Conservation (phyloP, 2,888 invertebrate genomes). For the Serrognathus titanus region DNA sequence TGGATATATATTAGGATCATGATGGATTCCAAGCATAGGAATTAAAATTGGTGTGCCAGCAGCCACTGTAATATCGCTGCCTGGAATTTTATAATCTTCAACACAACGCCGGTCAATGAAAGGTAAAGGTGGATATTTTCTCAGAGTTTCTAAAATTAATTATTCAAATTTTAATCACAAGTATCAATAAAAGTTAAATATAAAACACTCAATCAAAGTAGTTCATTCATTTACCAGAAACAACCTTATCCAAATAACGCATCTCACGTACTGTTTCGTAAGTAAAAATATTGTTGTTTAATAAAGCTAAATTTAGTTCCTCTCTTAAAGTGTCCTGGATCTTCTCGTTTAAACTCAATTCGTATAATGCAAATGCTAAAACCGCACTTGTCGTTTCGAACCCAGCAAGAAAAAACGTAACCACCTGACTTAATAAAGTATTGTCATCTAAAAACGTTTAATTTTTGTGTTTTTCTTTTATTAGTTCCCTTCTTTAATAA, state of each 20-base stretch:
- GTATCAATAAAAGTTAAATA: no score
- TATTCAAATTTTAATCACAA: no score
- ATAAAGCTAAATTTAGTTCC: conserved; percentile 50
- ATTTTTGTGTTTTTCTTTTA: neutral
- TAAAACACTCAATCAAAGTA: no score
- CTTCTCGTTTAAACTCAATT: conserved; percentile 52
- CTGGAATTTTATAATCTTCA: conserved; percentile 7
- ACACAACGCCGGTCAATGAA: neutral
- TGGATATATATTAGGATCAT: conserved; percentile 8
- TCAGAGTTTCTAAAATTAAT: conserved; percentile 11
- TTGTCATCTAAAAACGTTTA: conserved; percentile 50
- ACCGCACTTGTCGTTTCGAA: conserved; percentile 61
- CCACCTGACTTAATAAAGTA: conserved; percentile 56
- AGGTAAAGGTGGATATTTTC: conserved; percentile 14
- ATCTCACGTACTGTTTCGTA: conserved; percentile 55
- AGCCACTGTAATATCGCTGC: conserved; percentile 4
- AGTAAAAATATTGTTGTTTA: conserved; percentile 47
- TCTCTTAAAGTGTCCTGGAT: conserved; percentile 54
- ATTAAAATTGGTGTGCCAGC: conserved; percentile 6
- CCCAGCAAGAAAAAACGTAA: conserved; percentile 60
- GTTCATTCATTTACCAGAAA: conserved; percentile 47
- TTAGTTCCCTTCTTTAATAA: conserved; percentile 15
- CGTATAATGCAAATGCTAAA: conserved; percentile 55
- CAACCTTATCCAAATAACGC: conserved; percentile 57
- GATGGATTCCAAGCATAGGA: conserved; percentile 3